Evolutionary conservation across 2,888 invertebrate species (phyloP), one percentile per base, ranked within the genome.

Genomic region (Torymus aiolomorphi): DNA sequence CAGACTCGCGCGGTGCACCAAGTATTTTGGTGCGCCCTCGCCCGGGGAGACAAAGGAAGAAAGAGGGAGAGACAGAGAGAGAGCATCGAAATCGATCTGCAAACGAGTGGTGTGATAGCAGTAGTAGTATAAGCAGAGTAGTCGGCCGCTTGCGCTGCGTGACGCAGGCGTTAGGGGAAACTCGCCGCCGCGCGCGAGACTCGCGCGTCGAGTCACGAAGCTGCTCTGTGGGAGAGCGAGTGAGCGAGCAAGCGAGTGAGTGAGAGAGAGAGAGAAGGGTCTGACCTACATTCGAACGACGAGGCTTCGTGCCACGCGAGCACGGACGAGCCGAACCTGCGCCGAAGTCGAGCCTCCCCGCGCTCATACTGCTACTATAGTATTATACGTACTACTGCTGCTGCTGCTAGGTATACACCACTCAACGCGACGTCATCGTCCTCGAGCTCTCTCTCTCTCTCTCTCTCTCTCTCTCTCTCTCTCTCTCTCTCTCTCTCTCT

Each of bases 281-380:
- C 69, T 80, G 81, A 75, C 80, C 82, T 73, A 81, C 69, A 80
- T 82, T 80, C 78, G 69, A 56, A 13, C 69, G 59, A 20, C 73
- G 80, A 75, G 76, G 75, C 76, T 76, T 78, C 75, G 70, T 69
- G 63, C 20, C 31, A 31, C 31, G 31, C 31, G 31, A 1, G 63
- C 18, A 72, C 18, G 70, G 72, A 76, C 67, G 65, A 70, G 63
- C 69, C 72, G 74, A 80, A 81, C 80, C 75, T 81, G 77, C 61
- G 52, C 56, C 54, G 66, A 42, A 31, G 76, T 24, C 63, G 69
- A 59, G 66, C 76, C 70, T 70, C 62, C 70, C 76, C 49, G 42
- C 31, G 31, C 31, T 1, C 8, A 31, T 31, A 31, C 31, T 31
- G 2, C 31, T 31, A 31, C 31, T 31, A 31, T 31, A 31, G 24